Evolutionary conservation across 1,140 invertebrate species (phyloP), one percentile per base, ranked within the genome.

Genomic region (Bombus difficillimus): DNA sequence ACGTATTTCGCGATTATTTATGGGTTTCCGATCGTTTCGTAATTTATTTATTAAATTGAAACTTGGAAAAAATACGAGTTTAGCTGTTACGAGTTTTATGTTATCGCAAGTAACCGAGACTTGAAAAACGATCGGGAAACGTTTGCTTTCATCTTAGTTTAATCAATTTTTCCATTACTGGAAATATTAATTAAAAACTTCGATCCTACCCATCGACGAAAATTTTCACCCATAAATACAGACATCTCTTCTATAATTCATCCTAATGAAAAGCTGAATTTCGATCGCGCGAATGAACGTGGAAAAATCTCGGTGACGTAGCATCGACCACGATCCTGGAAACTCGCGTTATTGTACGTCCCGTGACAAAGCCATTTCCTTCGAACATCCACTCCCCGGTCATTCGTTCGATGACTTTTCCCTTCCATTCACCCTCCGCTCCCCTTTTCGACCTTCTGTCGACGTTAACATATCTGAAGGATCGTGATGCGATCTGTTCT

Each of bases 401-500:
- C 57, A 34, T 53, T 22, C 37, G 57, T 59, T 69, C n/a, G 32
- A 83, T 47, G 25, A 81, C 32, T 66, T 47, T 25, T 22, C 72
- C 15, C 18, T 5, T n/a, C 2, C n/a, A 3, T 32, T 9, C 5
- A 25, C 47, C 62, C 37, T 41, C 18, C 39, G 1, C 41, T 8
- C 59, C 68, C 15, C 43, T 66, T 62, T 28, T 62, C 28, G n/a
- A 39, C 62, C 69, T 71, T 72, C 82, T 3, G 37, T 73, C n/a
- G 62, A 43, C 41, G 41, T 68, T 68, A 82, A 79, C 39, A 57
- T 62, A 85, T 85, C 71, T 39, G 47, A 32, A 32, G 39, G 39
- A 72, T 79, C 69, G 64, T 13, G 72, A 89, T 71, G 37, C 74
- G 43, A 57, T 76, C 43, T 57, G 22, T 47, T 75, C 81, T 47